phyloP scores from a whole-genome alignment of 1,140 invertebrate genomes.

The Fopius arisanus region DNA sequence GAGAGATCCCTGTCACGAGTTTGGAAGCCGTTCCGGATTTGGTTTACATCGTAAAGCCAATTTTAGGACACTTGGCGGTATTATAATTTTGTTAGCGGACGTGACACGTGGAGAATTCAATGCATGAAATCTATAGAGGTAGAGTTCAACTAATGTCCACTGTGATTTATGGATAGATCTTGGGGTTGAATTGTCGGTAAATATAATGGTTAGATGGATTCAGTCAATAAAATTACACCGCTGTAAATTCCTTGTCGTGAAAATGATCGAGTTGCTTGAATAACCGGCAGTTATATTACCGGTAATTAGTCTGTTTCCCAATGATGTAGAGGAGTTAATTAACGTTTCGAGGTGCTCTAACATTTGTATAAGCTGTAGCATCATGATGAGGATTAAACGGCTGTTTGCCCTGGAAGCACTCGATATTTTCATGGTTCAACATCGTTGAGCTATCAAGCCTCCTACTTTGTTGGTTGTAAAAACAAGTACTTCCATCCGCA shows the following conservation, averaged over 20 bases:
- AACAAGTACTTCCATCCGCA: slow-evolving; percentile 3
- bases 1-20: slow-evolving; percentile 2
- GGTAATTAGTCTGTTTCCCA: neutral
- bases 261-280: no score
- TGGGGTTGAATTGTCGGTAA: neutral
- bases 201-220: no score
- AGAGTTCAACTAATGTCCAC: neutral
- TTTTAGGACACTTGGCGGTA: neutral
- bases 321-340: neutral
- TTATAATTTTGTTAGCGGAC: neutral
- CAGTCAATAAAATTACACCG: no score
- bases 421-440: slow-evolving; percentile 7
- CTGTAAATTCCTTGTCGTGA: no score
- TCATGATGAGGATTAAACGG: neutral
- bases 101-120: neutral
- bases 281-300: no score
- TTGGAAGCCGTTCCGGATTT: neutral
- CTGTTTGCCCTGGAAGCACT: neutral
- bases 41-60: slow-evolving; percentile 6
- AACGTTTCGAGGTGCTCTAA: neutral
- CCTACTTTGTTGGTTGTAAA: slow-evolving; percentile 3
- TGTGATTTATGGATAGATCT: neutral
- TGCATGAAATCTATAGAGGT: neutral
- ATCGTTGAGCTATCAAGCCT: neutral
- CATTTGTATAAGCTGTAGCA: neutral